phyloP scores from a whole-genome alignment of 1,140 invertebrate species.

The Sipha flava region DNA sequence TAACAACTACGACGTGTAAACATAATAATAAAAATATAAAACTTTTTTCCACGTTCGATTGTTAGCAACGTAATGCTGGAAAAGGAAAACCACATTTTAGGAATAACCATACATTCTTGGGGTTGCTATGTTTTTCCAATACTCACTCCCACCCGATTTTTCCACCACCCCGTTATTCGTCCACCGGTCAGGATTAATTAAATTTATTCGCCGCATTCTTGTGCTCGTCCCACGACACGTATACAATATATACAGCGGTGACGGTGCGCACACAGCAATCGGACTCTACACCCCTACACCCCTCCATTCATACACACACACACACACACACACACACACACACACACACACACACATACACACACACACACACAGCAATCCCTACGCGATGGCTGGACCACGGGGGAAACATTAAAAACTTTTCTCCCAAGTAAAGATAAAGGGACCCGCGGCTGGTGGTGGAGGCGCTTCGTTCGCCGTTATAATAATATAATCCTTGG shows the following conservation, averaged over 20 bases:
- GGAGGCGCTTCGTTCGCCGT: neutral
- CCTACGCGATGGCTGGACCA: neutral
- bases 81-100: neutral
- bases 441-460: neutral
- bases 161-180: neutral
- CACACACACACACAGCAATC: too few relatives aligned
- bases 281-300: neutral
- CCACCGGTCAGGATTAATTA: slow-evolving; percentile 2
- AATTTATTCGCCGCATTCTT: slow-evolving; percentile 26
- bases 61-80: neutral
- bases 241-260: too few relatives aligned
- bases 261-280: neutral
- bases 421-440: slow-evolving; percentile 28
- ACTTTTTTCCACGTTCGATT: neutral
- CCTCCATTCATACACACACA: too few relatives aligned
- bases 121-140: neutral
- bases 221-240: neutral
- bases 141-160: neutral
- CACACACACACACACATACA: too few relatives aligned
- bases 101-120: neutral
- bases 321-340: too few relatives aligned
- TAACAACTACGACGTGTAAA: too few relatives aligned
- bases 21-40: too few relatives aligned
- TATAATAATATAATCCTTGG: slow-evolving; percentile 29
- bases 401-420: slow-evolving; percentile 29